Conservation (phyloP, 2,888 invertebrate genomes). For the Spicauda simplicius region DNA sequence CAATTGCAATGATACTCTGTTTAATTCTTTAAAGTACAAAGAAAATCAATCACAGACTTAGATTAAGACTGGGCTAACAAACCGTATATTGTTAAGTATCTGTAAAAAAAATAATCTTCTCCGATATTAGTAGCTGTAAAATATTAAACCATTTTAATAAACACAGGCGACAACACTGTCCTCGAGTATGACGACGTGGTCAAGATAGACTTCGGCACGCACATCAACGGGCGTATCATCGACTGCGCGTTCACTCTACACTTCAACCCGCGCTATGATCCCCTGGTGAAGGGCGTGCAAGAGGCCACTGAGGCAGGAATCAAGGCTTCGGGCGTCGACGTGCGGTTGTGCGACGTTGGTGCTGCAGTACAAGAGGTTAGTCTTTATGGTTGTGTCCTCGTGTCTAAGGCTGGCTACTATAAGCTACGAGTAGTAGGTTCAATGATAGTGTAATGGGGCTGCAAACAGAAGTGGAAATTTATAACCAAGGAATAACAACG, state of each 20-base stretch:
- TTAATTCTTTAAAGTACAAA: no score
- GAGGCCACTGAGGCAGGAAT: slow-evolving; percentile 99
- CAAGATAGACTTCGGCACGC: slow-evolving; percentile 99
- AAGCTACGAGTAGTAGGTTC: no score
- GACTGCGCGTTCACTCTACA: slow-evolving; percentile 99
- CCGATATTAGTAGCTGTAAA: no score
- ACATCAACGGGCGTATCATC: slow-evolving; percentile 98
- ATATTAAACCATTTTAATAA: background rate
- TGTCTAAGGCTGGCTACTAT: no score
- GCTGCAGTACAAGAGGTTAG: slow-evolving; percentile 95
- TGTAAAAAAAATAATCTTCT: no score
- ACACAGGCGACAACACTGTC: slow-evolving; percentile 94
- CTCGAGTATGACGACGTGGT: slow-evolving; percentile 98
- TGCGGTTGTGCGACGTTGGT: slow-evolving; percentile 97
- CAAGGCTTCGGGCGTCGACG: slow-evolving; percentile 97
- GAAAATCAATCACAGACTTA: no score
- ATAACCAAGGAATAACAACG: no score
- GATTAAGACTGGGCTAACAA: no score
- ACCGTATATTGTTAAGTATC: no score
- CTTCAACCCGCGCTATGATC: slow-evolving; percentile 98
- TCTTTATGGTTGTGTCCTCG: background rate
- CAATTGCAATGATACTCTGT: no score
- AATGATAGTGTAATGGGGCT: no score
- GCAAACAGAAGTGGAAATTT: no score
- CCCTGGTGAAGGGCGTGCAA: slow-evolving; percentile 96